phyloP scores from a whole-genome alignment of 2,113 vertebrate genomes.

The Erythrocebus patas region DNA sequence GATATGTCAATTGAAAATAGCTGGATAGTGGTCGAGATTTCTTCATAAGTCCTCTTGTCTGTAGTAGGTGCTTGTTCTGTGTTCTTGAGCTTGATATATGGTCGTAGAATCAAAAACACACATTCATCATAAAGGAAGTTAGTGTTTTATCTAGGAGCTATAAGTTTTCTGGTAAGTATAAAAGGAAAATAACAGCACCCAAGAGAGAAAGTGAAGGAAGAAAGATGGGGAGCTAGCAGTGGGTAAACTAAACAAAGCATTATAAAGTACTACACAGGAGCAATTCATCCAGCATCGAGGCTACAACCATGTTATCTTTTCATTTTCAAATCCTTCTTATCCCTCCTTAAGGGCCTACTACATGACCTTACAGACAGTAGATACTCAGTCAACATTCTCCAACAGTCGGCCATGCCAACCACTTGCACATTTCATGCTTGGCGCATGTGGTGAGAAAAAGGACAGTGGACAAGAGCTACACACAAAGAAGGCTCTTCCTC shows the following conservation, averaged over 20 bases:
- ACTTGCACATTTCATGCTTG: background rate
- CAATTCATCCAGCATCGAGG: background rate
- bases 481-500: background rate
- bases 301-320: background rate
- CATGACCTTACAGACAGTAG: background rate
- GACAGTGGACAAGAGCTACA: background rate
- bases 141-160: background rate
- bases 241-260: background rate
- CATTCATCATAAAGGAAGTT: conserved; percentile 10
- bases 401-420: background rate
- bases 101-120: background rate
- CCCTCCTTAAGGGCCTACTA: background rate
- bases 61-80: background rate
- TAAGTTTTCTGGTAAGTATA: background rate
- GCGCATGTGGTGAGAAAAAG: background rate
- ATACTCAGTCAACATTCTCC: background rate
- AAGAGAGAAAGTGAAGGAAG: background rate
- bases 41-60: background rate
- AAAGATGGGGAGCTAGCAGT: background rate
- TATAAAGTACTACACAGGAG: background rate
- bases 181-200: background rate
- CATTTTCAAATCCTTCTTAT: background rate
- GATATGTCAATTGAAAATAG: background rate
- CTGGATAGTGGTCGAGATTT: background rate
- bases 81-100: conserved; percentile 4